A percentile compares a stretch with the other conserved stretches of the same genome.
These are phyloP conservation scores for Macrophya alboannulata DNA, from an alignment of 2,888 invertebrate genomes.

Conservation along the genomic window DNA sequence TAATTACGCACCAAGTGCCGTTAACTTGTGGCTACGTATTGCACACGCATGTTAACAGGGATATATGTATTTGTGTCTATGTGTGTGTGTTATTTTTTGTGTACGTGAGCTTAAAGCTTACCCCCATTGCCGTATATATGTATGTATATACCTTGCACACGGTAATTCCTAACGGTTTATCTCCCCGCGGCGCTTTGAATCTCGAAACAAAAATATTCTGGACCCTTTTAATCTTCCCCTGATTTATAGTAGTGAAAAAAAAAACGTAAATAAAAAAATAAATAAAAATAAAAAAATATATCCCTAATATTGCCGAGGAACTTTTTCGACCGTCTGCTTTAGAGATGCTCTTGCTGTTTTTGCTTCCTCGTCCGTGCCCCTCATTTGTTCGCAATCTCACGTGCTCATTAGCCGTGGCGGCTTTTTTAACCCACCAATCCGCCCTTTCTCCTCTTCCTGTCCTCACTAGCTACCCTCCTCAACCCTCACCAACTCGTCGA, in stretches of 20 bases:
- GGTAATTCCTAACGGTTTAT: conserved; percentile 42
- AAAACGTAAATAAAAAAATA: not conserved
- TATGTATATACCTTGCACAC: not conserved
- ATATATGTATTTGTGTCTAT: not conserved
- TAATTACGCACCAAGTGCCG: conserved; percentile 49
- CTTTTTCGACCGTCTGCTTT: conserved; percentile 50
- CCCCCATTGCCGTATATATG: not conserved
- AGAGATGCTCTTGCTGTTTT: conserved; percentile 44
- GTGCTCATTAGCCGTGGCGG: conserved; percentile 57
- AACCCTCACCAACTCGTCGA: not conserved
- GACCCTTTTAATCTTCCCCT: conserved; percentile 50
- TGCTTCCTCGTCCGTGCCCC: conserved; percentile 48
- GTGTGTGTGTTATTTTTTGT: not conserved
- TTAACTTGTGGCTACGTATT: conserved; percentile 4
- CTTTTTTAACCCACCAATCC: conserved; percentile 53
- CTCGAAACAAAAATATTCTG: conserved; percentile 50
- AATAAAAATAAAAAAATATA: conserved; percentile 30
- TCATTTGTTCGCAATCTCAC: conserved; percentile 57
- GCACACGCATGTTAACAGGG: conserved; percentile 14
- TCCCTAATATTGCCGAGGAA: conserved; percentile 29
- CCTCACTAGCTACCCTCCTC: conserved; percentile 20
- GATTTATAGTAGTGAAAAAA: conserved; percentile 24
- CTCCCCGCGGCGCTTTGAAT: conserved; percentile 43
- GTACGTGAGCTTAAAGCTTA: conserved; percentile 23
- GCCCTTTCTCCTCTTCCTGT: not conserved